phyloP scores from a whole-genome alignment of 2,113 vertebrate genomes.

The Perca fluviatilis region DNA sequence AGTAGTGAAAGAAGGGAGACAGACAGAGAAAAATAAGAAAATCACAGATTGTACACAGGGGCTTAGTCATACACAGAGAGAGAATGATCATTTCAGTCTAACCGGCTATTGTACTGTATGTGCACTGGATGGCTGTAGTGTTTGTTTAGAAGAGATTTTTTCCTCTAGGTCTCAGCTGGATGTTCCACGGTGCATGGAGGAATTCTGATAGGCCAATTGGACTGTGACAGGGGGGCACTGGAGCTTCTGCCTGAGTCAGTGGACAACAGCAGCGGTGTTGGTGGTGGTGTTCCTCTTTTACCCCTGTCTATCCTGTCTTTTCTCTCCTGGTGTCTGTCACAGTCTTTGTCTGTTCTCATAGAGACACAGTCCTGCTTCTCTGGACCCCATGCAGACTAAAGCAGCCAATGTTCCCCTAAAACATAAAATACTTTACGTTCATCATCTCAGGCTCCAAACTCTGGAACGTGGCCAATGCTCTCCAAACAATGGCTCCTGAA shows the following conservation, averaged over 20 bases:
- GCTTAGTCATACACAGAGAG: slow-evolving; percentile 5
- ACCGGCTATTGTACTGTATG: slow-evolving; percentile 31
- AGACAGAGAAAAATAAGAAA: slow-evolving; percentile 8
- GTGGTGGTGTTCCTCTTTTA: slow-evolving; percentile 9
- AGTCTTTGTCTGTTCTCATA: slow-evolving; percentile 17
- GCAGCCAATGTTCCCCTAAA: slow-evolving; percentile 29
- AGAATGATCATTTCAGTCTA: slow-evolving; percentile 13
- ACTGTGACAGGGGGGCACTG: slow-evolving; percentile 53
- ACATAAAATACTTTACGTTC: slow-evolving; percentile 40
- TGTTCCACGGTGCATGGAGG: slow-evolving; percentile 37
- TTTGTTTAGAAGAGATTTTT: slow-evolving; percentile 39
- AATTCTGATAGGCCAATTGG: slow-evolving; percentile 52
- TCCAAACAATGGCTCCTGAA: slow-evolving; percentile 46
- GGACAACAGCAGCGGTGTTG: slow-evolving; percentile 27
- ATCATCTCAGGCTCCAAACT: slow-evolving; percentile 39
- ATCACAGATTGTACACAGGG: neutral
- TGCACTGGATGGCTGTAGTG: slow-evolving; percentile 27
- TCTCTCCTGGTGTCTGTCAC: slow-evolving; percentile 38
- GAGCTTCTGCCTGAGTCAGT: slow-evolving; percentile 49
- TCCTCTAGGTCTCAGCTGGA: slow-evolving; percentile 56
- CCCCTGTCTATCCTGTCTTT: slow-evolving; percentile 14
- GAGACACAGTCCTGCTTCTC: slow-evolving; percentile 2
- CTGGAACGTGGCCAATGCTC: slow-evolving; percentile 15
- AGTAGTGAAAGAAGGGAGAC: neutral
- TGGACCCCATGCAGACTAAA: slow-evolving; percentile 20